These are phyloP conservation scores for Diloba caeruleocephala DNA, from an alignment of 2,888 invertebrate genomes.

Conservation along the genomic window DNA sequence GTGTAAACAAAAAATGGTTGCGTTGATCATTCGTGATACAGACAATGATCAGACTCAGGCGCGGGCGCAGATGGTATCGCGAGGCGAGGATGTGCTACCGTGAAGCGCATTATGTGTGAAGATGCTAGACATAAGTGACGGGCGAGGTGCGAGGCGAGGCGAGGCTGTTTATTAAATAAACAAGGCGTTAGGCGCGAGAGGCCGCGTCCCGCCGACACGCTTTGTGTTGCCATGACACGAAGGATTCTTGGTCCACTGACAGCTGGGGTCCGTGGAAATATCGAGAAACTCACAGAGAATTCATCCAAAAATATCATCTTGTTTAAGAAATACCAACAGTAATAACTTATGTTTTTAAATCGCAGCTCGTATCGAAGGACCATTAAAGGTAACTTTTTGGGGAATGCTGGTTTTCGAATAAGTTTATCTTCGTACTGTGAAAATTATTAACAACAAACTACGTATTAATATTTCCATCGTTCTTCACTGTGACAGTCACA, in stretches of 20 bases:
- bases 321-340: not conserved
- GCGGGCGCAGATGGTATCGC: conserved; percentile 47
- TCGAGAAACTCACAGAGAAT: conserved; percentile 9
- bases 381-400: too few species aligned
- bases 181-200: conserved; percentile 64
- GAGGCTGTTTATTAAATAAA: conserved; percentile 81
- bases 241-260: conserved; percentile 44
- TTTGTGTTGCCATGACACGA: conserved; percentile 75
- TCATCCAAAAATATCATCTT: not conserved
- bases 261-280: conserved; percentile 40
- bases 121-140: conserved; percentile 56
- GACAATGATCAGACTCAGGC: conserved; percentile 34
- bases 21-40: conserved; percentile 43
- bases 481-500: conserved; percentile 28
- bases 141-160: conserved; percentile 55
- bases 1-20: conserved; percentile 34
- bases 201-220: conserved; percentile 50
- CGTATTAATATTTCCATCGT: conserved; percentile 9
- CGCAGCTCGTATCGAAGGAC: not conserved
- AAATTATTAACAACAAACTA: conserved; percentile 1
- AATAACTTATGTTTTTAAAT: too few species aligned
- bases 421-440: not conserved
- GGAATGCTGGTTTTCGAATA: too few species aligned
- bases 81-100: conserved; percentile 51
- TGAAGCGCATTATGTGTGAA: conserved; percentile 46